These are phyloP conservation scores for Acronicta leporina DNA, from an alignment of 2,888 invertebrate species.

Conservation along the genomic window DNA sequence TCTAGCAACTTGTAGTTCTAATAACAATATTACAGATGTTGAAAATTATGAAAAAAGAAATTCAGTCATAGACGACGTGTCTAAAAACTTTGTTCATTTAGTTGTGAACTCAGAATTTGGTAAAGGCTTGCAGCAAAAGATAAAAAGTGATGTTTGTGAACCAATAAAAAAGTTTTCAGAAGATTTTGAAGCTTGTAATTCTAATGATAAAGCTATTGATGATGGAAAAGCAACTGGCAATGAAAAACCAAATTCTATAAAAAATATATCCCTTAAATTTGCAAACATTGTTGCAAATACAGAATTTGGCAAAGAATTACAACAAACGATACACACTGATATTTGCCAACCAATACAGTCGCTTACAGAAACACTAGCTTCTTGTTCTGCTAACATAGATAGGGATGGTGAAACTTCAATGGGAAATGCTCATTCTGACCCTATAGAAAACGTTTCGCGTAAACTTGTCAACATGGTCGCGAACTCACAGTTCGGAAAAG, in stretches of 20 bases:
- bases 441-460: slow-evolving; percentile 25
- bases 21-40: background rate
- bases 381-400: slow-evolving; percentile 6
- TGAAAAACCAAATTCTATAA: background rate
- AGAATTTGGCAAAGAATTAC: background rate
- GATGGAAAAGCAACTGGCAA: background rate
- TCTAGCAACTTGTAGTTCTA: background rate
- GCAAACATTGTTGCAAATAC: background rate
- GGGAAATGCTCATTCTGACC: slow-evolving; percentile 34
- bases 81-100: background rate
- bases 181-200: background rate
- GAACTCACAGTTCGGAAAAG: slow-evolving; percentile 22
- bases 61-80: background rate
- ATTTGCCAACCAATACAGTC: background rate
- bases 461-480: slow-evolving; percentile 11
- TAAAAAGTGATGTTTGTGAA: background rate
- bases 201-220: background rate
- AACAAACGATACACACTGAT: background rate
- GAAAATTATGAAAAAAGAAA: background rate
- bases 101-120: background rate
- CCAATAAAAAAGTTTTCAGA: slow-evolving; percentile 2
- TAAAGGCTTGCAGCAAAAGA: background rate
- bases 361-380: background rate
- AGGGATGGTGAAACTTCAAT: slow-evolving; percentile 40
- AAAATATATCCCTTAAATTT: background rate